Evolutionary conservation across 2,113 vertebrate genomes (phyloP), one percentile per base, ranked within the genome.

Genomic region (Lepidothrix coronata): DNA sequence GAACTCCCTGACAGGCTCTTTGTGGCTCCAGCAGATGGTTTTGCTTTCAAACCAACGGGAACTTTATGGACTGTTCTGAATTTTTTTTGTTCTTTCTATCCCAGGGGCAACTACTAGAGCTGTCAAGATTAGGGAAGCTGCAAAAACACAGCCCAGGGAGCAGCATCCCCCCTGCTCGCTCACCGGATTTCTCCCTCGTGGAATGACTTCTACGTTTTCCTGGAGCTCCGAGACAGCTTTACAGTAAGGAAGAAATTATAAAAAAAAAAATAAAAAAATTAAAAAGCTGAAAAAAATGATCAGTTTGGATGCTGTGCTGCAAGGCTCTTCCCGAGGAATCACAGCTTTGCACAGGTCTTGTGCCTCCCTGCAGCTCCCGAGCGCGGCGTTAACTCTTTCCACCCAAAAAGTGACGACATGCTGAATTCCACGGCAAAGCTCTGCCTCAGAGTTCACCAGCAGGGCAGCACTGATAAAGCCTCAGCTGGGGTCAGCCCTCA

Each of bases 391-490:
- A 95, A 93, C 96, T 93, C 97, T 92, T 96, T 97, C 96, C 61
- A 93, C 68, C 71, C 88, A 78, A 68, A 87, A 87, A 95, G 96
- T 95, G 97, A 97, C 91, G 97, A 98, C 97, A 98, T 84, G 92
- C 96, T 76, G 89, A 86, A 93, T 93, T 97, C 96, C 97, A 97
- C 17, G 44, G 91, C 91, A 96, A 81, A 93, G 94, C 96, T 96
- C 91, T 74, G 91, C 94, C 94, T 95, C 65, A 33, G 97, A 95
- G 98, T 98, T 98, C 98, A 98, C 95, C 85, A 91, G 96, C 92
- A 77, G 97, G 97, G 95, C 98, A 98, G 61, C 85, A 93, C 91
- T 92, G 98, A 98, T 97, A 97, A 98, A 98, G 97, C 91, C 94
- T 89, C 54, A 68, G 79, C 93, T 79, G 96, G 97, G 96, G 95